Conservation (phyloP, 1,140 invertebrate genomes). For the Gyrodactylus bullatarudis region DNA sequence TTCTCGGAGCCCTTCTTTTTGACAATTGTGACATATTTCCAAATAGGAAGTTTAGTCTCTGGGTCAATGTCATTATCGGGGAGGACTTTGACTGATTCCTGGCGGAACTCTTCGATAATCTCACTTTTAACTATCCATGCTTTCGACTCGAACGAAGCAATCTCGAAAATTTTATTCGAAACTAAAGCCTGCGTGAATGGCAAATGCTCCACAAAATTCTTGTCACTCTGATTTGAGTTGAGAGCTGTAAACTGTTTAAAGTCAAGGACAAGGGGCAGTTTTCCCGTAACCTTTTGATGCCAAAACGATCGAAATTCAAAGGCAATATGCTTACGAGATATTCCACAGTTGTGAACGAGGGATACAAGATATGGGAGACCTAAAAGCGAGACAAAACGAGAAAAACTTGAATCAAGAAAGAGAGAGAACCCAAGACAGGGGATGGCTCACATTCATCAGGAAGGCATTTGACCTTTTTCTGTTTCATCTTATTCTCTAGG, state of each 20-base stretch:
- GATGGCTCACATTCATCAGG: background rate
- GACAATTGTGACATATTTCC: background rate
- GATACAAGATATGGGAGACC: background rate
- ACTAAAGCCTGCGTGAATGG: background rate
- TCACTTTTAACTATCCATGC: background rate
- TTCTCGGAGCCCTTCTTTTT: background rate
- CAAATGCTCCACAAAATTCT: background rate
- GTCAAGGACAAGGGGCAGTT: background rate
- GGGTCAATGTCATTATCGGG: background rate
- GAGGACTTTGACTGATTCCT: background rate
- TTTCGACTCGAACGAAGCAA: background rate
- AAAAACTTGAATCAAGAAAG: too few relatives aligned
- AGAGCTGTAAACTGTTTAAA: background rate
- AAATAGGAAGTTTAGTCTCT: background rate
- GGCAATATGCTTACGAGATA: background rate
- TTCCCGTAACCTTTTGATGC: background rate
- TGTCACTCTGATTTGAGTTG: background rate
- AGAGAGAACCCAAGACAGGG: too few relatives aligned
- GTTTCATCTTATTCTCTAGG: too few relatives aligned
- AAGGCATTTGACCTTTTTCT: background rate
- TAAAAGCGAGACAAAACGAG: background rate
- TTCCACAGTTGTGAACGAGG: background rate
- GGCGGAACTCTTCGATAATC: background rate
- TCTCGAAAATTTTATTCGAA: background rate
- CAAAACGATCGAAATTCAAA: constrained; percentile 5